These are phyloP conservation scores for Octomys mimax DNA, from an alignment of 2,797 vertebrate genomes.

Conservation along the genomic window DNA sequence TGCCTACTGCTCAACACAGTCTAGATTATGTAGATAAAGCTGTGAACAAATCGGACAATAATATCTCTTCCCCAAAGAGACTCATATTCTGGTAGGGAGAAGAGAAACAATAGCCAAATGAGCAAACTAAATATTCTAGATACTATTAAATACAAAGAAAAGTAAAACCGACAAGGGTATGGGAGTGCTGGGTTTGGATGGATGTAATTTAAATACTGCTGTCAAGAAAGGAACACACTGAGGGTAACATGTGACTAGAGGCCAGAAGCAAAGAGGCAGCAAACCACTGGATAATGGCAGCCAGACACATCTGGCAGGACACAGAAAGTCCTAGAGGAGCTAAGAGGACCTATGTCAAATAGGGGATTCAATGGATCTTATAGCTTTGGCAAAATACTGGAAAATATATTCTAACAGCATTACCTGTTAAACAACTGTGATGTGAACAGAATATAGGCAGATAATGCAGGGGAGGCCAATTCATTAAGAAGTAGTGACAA, in stretches of 20 bases:
- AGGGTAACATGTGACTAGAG: neutral
- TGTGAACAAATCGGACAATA: neutral
- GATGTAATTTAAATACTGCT: neutral
- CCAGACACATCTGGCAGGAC: neutral
- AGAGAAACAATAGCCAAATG: neutral
- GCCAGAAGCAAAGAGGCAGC: neutral
- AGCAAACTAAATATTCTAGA: neutral
- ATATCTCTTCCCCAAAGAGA: neutral
- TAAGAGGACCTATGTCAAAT: neutral
- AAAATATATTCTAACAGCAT: neutral
- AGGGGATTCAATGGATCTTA: neutral
- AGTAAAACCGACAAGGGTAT: constrained; percentile 81
- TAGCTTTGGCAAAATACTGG: neutral
- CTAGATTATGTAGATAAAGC: neutral
- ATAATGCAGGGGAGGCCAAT: neutral
- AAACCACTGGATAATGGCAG: neutral
- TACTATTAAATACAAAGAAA: constrained; percentile 69
- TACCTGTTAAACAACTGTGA: neutral
- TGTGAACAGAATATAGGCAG: neutral
- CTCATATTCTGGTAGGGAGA: neutral
- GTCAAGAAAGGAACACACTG: neutral
- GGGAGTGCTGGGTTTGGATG: constrained; percentile 66
- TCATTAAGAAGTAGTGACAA: neutral
- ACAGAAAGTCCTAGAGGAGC: neutral
- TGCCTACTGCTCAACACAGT: neutral